Conservation (phyloP, 2,888 invertebrate species). For the Cheilosia pagana region DNA sequence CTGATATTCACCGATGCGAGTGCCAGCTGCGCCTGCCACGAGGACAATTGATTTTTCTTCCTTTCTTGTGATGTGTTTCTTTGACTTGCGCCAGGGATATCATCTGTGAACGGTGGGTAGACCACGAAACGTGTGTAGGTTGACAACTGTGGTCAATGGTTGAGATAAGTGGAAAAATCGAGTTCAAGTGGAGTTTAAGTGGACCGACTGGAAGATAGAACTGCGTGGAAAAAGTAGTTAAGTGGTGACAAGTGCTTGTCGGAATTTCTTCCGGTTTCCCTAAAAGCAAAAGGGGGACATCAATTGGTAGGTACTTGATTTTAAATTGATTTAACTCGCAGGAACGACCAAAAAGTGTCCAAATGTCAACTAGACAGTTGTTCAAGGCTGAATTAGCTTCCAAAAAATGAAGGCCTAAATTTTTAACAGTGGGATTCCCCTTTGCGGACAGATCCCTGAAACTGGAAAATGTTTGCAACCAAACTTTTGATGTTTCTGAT, state of each 20-base stretch:
- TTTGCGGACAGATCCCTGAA: no score
- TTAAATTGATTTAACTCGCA: no score
- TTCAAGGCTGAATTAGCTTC: no score
- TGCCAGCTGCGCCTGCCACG: slow-evolving; percentile 46
- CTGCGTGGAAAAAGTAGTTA: slow-evolving; percentile 14
- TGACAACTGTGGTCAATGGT: slow-evolving; percentile 53
- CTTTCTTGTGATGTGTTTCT: not conserved
- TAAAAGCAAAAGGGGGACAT: no score
- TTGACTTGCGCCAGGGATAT: not conserved
- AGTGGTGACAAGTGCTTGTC: not conserved
- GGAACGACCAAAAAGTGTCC: no score
- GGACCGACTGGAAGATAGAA: not conserved
- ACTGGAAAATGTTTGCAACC: no score
- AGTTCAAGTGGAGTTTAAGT: slow-evolving; percentile 26
- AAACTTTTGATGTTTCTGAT: no score
- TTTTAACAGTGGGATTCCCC: no score
- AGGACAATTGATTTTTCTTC: slow-evolving; percentile 43
- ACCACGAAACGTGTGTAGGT: slow-evolving; percentile 28
- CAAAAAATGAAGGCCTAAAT: no score
- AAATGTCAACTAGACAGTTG: no score
- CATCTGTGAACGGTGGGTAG: not conserved
- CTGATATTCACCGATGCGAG: not conserved
- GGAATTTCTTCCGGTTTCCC: not conserved
- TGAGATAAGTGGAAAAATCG: slow-evolving; percentile 26
- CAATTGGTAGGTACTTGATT: no score